These are phyloP conservation scores for Rhamphomyia laevipes DNA, from an alignment of 2,888 invertebrate species.

Conservation along the genomic window DNA sequence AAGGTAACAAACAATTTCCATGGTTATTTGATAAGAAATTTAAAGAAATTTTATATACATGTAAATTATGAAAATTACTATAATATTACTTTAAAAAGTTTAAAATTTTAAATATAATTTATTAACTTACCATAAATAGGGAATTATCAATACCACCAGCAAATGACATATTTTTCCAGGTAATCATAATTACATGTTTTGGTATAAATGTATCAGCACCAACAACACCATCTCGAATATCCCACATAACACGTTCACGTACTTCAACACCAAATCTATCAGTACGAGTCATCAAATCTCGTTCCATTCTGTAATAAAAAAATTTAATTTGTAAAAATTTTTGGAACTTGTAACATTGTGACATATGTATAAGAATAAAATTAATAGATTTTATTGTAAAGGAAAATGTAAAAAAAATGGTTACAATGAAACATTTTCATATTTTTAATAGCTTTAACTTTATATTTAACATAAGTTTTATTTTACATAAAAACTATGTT, in stretches of 20 bases:
- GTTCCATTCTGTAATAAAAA: conserved; percentile 43
- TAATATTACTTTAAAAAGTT: background rate
- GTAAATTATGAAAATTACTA: background rate
- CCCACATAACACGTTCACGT: conserved; percentile 76
- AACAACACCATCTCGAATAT: conserved; percentile 78
- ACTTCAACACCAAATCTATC: conserved; percentile 79
- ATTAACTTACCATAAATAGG: conserved; percentile 48
- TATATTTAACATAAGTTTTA: no score
- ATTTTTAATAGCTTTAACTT: no score
- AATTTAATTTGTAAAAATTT: no score
- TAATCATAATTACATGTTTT: conserved; percentile 79
- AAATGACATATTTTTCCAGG: conserved; percentile 95
- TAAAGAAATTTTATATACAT: background rate
- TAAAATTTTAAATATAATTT: background rate
- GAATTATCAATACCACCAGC: conserved; percentile 76
- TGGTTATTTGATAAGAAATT: no score
- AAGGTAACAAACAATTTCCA: no score
- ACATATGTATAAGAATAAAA: no score
- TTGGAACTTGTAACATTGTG: no score
- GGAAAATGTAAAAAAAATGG: no score
- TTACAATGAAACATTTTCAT: no score
- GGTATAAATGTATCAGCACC: conserved; percentile 85
- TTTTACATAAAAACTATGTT: no score
- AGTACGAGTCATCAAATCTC: conserved; percentile 57
- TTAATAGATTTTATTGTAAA: no score